These are phyloP conservation scores for Sphaerophoria taeniata DNA, from an alignment of 2,888 invertebrate genomes.

Conservation along the genomic window DNA sequence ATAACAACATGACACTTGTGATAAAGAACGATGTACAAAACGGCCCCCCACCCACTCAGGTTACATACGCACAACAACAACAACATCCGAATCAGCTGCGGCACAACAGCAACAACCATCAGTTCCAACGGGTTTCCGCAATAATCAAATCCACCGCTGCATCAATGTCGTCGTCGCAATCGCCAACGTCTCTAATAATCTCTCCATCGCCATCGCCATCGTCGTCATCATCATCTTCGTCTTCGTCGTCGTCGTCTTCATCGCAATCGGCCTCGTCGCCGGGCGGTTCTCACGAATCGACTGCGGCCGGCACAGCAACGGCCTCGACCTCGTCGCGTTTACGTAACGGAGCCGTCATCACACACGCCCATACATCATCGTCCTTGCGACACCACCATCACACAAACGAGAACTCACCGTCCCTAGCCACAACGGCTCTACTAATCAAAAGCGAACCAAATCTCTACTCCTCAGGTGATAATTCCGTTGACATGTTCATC, in stretches of 20 bases:
- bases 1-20: slow-evolving; percentile 79
- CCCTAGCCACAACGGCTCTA: slow-evolving; percentile 81
- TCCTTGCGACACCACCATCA: slow-evolving; percentile 49
- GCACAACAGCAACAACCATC: slow-evolving; percentile 71
- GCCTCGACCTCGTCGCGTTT: slow-evolving; percentile 52
- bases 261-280: slow-evolving; percentile 59
- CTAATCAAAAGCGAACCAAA: slow-evolving; percentile 82
- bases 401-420: slow-evolving; percentile 78
- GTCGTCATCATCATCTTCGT: slow-evolving; percentile 76
- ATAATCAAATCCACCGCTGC: slow-evolving; percentile 67
- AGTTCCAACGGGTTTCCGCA: slow-evolving; percentile 73
- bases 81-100: slow-evolving; percentile 75
- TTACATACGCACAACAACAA: slow-evolving; percentile 80
- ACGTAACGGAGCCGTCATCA: slow-evolving; percentile 20
- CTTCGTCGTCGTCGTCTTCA: slow-evolving; percentile 76
- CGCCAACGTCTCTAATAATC: slow-evolving; percentile 59
- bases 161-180: slow-evolving; percentile 73
- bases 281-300: slow-evolving; percentile 74
- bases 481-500: slow-evolving; percentile 82
- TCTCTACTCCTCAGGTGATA: slow-evolving; percentile 81
- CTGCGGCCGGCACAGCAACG: slow-evolving; percentile 20
- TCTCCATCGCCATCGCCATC: slow-evolving; percentile 75
- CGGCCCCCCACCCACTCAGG: slow-evolving; percentile 78
- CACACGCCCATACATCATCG: slow-evolving; percentile 61
- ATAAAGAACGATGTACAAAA: slow-evolving; percentile 81